Percentiles rank a stretch among this genome's conserved stretches.
Conservation (phyloP, 2,113 vertebrate genomes). For the Tetrao urogallus region DNA sequence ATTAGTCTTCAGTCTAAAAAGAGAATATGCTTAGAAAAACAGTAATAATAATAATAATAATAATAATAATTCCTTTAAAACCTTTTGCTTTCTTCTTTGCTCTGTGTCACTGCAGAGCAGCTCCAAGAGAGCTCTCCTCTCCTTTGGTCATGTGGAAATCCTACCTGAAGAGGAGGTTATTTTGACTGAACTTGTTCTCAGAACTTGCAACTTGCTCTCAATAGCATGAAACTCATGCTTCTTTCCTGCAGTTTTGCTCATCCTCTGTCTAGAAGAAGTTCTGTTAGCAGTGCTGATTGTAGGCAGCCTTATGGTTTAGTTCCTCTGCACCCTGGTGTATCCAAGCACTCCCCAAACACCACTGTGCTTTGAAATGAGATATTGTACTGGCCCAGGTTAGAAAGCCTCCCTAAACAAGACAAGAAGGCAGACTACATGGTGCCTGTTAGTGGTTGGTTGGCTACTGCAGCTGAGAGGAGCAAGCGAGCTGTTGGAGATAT, state of each 20-base stretch:
- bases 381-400: not conserved
- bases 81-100: not conserved
- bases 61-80: not conserved
- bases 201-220: rapidly evolving
- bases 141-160: not conserved
- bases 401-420: not conserved
- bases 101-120: not conserved
- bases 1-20: not conserved
- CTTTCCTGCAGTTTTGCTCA: not conserved
- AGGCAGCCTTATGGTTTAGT: not conserved
- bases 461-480: not conserved
- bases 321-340: not conserved
- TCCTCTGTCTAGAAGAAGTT: not conserved
- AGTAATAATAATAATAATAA: no score
- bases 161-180: not conserved
- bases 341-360: not conserved
- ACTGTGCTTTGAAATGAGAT: not conserved
- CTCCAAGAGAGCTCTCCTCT: not conserved
- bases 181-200: not conserved
- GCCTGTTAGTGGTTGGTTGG: not conserved
- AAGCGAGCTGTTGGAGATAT: not conserved
- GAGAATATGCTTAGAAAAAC: not conserved
- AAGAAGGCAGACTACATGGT: not conserved
- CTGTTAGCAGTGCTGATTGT: not conserved
- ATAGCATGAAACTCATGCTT: not conserved